A percentile compares a stretch with the other conserved stretches of the same genome.
These are phyloP conservation scores for Dolichotis patagonum DNA, from an alignment of 2,113 vertebrate genomes.

Conservation along the genomic window DNA sequence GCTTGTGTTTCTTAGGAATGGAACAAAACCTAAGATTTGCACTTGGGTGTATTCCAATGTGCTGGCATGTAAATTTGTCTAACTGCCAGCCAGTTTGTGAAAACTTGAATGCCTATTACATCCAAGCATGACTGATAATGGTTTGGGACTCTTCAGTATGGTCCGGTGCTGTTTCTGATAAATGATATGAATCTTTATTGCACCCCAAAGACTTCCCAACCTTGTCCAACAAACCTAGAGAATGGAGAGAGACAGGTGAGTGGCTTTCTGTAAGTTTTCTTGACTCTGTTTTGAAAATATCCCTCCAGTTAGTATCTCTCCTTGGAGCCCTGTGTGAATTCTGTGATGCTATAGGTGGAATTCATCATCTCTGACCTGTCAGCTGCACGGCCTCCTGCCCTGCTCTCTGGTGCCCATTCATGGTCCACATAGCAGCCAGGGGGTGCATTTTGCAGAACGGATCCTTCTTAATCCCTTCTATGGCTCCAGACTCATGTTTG, in stretches of 20 bases:
- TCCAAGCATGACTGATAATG: fast-evolving
- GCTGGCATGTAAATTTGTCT: background rate
- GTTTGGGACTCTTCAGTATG: background rate
- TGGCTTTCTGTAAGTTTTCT: background rate
- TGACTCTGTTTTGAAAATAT: background rate
- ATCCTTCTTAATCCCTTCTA: background rate
- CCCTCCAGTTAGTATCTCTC: background rate
- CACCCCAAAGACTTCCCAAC: background rate
- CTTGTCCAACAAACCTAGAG: background rate
- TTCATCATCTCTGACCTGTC: background rate
- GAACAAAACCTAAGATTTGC: conserved; percentile 41
- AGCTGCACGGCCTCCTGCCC: background rate
- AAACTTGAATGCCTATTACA: background rate
- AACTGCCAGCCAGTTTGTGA: background rate
- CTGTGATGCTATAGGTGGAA: background rate
- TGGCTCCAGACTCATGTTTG: background rate
- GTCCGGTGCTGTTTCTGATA: fast-evolving
- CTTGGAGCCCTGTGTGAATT: background rate
- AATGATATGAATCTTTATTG: background rate
- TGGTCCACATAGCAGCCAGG: background rate
- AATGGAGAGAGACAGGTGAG: background rate
- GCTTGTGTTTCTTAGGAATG: conserved; percentile 41
- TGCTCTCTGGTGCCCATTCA: background rate
- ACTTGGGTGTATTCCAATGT: conserved; percentile 1
- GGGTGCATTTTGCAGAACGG: background rate